Evolutionary conservation across 2,888 invertebrate species (phyloP).

Genomic region (Drosophila conformis): DNA sequence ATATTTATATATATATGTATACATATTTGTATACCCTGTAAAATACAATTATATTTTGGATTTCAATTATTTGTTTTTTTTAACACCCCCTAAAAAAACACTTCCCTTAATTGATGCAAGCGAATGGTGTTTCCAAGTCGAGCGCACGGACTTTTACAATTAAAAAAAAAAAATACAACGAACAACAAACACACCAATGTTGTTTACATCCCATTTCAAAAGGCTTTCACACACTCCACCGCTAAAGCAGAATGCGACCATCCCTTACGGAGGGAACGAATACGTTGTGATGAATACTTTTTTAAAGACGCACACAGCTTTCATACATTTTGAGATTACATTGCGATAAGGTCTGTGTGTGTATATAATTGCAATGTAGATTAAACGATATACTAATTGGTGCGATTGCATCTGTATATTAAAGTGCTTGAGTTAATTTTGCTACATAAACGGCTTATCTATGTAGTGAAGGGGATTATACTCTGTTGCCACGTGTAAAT

Average conservation of each 20-base stretch:
- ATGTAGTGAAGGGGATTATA: constrained; percentile 37
- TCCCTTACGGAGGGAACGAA: constrained; percentile 11
- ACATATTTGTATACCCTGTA: neutral
- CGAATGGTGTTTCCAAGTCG: constrained; percentile 1
- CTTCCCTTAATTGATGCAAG: constrained; percentile 4
- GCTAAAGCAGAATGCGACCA: constrained; percentile 3
- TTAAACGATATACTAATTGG: constrained; percentile 30
- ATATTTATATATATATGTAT: neutral
- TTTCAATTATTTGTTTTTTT: neutral
- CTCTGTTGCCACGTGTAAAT: neutral
- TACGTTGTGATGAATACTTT: constrained; percentile 5
- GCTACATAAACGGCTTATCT: constrained; percentile 48
- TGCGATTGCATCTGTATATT: constrained; percentile 24
- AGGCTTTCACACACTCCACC: constrained; percentile 16
- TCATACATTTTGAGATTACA: constrained; percentile 28
- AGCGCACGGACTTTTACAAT: constrained; percentile 31
- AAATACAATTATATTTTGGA: neutral
- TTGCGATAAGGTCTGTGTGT: constrained; percentile 39
- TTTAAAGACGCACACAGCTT: constrained; percentile 1
- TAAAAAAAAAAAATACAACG: neutral
- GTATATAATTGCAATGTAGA: constrained; percentile 20
- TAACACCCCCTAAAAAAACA: neutral
- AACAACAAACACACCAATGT: constrained; percentile 33
- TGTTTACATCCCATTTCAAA: constrained; percentile 49
- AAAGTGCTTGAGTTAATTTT: constrained; percentile 35